These are phyloP conservation scores for Thinocorus orbignyianus DNA, from an alignment of 2,113 vertebrate species.

Conservation along the genomic window DNA sequence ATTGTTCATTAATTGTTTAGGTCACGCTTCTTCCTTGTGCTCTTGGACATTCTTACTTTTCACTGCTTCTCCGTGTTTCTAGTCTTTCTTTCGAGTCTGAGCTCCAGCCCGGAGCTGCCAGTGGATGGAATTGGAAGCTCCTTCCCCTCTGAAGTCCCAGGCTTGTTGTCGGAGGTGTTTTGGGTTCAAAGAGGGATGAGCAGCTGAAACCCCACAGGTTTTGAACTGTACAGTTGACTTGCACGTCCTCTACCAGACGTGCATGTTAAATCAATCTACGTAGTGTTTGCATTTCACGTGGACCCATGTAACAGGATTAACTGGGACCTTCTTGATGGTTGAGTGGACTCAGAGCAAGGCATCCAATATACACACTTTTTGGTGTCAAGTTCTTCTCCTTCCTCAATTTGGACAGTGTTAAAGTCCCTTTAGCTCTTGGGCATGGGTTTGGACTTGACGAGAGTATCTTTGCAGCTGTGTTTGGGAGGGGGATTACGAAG, in stretches of 20 bases:
- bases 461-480: neutral
- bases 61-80: neutral
- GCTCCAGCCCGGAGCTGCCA: neutral
- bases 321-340: neutral
- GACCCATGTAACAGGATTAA: too few relatives aligned
- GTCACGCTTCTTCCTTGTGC: neutral
- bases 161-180: neutral
- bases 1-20: neutral
- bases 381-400: neutral
- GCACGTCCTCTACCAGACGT: neutral
- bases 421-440: neutral
- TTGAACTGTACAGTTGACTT: neutral
- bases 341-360: neutral
- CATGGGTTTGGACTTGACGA: neutral
- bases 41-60: neutral
- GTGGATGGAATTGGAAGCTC: neutral
- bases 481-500: neutral
- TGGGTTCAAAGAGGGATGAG: neutral
- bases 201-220: neutral
- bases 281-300: neutral
- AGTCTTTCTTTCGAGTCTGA: neutral
- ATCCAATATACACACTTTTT: neutral
- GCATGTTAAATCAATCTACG: rapidly evolving
- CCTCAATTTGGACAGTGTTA: neutral
- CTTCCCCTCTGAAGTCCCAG: neutral